phyloP scores from a whole-genome alignment of 2,888 invertebrate genomes.

The Pseudococcus jackbeardsleyi region DNA sequence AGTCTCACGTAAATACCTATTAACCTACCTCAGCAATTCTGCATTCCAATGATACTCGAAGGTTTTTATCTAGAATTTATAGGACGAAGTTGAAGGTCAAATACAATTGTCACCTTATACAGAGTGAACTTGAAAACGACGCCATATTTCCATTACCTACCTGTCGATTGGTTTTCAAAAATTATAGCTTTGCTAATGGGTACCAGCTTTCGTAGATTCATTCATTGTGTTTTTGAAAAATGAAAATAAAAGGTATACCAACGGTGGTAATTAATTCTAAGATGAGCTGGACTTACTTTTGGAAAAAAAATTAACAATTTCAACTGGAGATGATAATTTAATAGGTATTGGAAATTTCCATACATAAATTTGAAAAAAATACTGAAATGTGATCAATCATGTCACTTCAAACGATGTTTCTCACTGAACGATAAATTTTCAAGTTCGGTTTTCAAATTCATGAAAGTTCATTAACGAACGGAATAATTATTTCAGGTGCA shows the following conservation, averaged over 20 bases:
- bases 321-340: no score
- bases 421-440: neutral
- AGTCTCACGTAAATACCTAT: neutral
- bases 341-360: neutral
- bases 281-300: neutral
- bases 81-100: neutral
- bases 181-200: neutral
- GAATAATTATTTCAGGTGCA: neutral
- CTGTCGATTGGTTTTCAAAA: neutral
- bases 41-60: neutral
- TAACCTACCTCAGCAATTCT: neutral
- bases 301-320: no score
- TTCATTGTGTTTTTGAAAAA: neutral
- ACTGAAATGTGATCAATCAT: neutral
- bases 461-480: neutral
- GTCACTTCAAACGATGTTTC: neutral
- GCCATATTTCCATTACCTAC: neutral
- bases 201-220: neutral
- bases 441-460: neutral
- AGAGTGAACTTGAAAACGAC: neutral
- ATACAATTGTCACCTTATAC: neutral
- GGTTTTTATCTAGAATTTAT: neutral
- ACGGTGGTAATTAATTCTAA: neutral
- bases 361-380: neutral
- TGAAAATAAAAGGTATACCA: neutral